Conservation (phyloP, 1,140 invertebrate genomes). For the Anastrepha ludens region DNA sequence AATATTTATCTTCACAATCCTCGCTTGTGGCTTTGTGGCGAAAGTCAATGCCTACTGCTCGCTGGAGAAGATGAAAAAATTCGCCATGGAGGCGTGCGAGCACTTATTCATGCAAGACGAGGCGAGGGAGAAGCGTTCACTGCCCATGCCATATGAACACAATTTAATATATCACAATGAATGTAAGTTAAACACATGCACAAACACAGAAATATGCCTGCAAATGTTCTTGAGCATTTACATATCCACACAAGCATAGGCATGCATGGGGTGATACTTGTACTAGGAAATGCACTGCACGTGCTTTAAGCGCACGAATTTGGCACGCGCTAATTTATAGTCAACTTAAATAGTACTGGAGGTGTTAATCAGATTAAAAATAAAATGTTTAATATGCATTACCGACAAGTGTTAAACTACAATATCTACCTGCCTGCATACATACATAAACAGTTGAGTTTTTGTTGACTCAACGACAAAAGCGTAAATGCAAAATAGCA, state of each 20-base stretch:
- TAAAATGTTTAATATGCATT: not conserved
- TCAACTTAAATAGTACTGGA: not conserved
- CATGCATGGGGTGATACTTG: not conserved
- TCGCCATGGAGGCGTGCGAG: conserved; percentile 69
- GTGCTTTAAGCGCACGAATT: not conserved
- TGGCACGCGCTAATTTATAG: conserved; percentile 47
- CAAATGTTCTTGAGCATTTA: conserved; percentile 20
- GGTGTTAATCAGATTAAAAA: conserved; percentile 23
- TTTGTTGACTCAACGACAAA: not conserved
- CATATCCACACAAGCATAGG: not conserved
- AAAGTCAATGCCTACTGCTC: conserved; percentile 61
- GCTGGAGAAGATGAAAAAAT: conserved; percentile 68
- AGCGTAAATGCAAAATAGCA: not conserved
- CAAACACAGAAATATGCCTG: not conserved
- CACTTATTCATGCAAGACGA: conserved; percentile 68
- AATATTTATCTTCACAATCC: not conserved
- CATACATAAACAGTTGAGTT: not conserved
- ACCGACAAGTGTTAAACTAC: conserved; percentile 3
- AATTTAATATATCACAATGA: conserved; percentile 43
- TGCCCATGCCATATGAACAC: conserved; percentile 23
- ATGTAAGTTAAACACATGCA: conserved; percentile 24
- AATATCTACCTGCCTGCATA: not conserved
- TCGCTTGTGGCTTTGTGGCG: not conserved
- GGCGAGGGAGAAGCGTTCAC: conserved; percentile 65
- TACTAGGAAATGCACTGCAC: conserved; percentile 11